A percentile compares a stretch with the other conserved stretches of the same genome.
phyloP scores from a whole-genome alignment of 2,797 vertebrate genomes.

The Micrastur ruficollis region DNA sequence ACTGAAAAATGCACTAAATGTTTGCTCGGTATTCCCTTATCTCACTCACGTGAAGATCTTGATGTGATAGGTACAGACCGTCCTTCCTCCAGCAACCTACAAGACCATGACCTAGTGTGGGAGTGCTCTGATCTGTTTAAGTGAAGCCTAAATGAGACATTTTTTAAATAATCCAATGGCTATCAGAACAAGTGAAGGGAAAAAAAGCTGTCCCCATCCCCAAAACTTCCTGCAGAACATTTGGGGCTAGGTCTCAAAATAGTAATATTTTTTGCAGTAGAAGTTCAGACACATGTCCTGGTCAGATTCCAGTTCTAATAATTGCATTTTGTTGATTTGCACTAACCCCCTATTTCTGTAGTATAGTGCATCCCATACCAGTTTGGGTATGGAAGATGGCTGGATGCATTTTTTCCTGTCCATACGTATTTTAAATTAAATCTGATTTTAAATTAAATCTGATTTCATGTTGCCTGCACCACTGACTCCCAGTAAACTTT shows the following conservation, averaged over 20 bases:
- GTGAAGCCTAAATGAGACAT: not conserved
- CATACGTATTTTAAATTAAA: not conserved
- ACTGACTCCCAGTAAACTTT: not conserved
- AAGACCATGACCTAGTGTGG: not conserved
- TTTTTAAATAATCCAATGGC: not conserved
- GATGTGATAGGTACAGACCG: not conserved
- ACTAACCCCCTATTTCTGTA: not conserved
- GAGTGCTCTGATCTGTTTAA: not conserved
- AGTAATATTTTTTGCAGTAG: not conserved
- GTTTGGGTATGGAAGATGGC: not conserved
- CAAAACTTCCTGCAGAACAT: not conserved
- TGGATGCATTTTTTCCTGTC: not conserved
- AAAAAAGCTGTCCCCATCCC: not conserved
- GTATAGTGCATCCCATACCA: not conserved
- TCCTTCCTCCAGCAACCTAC: not conserved
- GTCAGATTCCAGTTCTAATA: not conserved
- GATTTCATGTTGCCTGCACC: not conserved
- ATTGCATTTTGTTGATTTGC: not conserved
- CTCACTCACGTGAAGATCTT: not conserved
- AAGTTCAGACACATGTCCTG: not conserved
- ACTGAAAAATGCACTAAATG: not conserved
- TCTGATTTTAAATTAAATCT: not conserved
- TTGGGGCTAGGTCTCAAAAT: not conserved
- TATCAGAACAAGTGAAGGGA: not conserved
- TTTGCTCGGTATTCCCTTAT: not conserved